Evolutionary conservation across 2,888 invertebrate species (phyloP), one percentile per base, ranked within the genome.

Genomic region (Aricia artaxerxes): DNA sequence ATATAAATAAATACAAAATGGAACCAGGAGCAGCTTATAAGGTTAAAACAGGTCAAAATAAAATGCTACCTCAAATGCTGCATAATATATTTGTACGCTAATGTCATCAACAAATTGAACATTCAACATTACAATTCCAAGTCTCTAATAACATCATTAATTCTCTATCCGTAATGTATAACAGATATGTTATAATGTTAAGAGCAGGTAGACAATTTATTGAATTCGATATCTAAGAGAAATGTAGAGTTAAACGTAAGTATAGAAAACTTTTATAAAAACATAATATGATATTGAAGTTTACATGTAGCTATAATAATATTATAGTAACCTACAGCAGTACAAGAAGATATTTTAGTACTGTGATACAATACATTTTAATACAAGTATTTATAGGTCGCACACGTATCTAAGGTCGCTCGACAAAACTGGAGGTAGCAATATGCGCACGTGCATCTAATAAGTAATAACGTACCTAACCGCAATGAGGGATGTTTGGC

Each of bases 71-170:
- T 53, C 31, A 53, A 76, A 76, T 76, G 35, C 76, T 76, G 76
- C 76, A 85, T 83, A 84, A 84, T 84, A 84, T 85, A 86, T 85
- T 83, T 85, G 81, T 84, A 83, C 81, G 82, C 86, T 89, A 90
- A 86, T 84, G 85, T 83, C 83, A 83, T 87, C 83, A 90, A 90
- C 90, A 90, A 89, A 87, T 86, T 77, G 85, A 89, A 88, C 85
- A 86, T 83, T 82, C 88, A 90, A 88, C 88, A 86, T 83, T 84
- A 85, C 84, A 86, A 86, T 86, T 84, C 84, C 86, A 84, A 85
- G 80, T 82, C 69, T 80, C 81, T 80, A 79, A 79, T 79, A 80
- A 80, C 35, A 49, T 73, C 13, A 24, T 53, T 77, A 75, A 7
- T 53, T 53, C 35, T 11, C 13, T 57, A 72, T 77, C 35, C 60